Base-by-base conservation (phyloP, 2,113 vertebrate genomes). In the Bagarius yarrelli region DNA sequence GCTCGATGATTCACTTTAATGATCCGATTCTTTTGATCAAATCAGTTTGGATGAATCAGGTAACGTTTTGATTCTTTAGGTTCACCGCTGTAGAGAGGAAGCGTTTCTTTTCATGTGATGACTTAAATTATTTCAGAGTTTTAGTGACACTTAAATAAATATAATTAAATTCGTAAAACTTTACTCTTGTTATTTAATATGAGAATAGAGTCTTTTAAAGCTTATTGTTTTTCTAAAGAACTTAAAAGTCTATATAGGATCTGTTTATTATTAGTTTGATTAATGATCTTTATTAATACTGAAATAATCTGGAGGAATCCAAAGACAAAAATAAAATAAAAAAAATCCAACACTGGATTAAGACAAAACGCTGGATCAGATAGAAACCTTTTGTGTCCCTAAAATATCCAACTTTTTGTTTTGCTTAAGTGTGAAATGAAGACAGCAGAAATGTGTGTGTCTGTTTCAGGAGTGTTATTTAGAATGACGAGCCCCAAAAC, bases 381-480 rank as follows among this genome's bases (percentile, higher is more conserved):
- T 36, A 40, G 3, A 67, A 34, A 67, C 15, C 25, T 25, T 8
- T 50, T 1, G 47, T 14, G 14, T 50, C 47, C 18, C 30, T 67
- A n/a, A n/a, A n/a, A n/a, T n/a, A n/a, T n/a, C n/a, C n/a, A n/a
- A n/a, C 19, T 32, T 19, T 34, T 64, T 34, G 32, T 70, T n/a
- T 18, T 71, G 36, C 21, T 13, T 50, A 15, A 71, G 23, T 70
- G 67, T 47, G 67, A 70, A 47, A 13, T 50, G 40, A 50, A 70
- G 47, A 70, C n/a, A 27, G 13, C 40, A 70, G 25, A 72, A 53
- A 53, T 53, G 52, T 53, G 52, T 53, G 52, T 53, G 52, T 14
- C 47, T 52, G 69, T 52, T 8, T 72, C 69, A 72, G 70, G 53
- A 53, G 69, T 71, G 69, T 71, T 71, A 50, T 16, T 27, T 6